These are phyloP conservation scores for Julus scanicus DNA, from an alignment of 2,888 invertebrate species.

Conservation along the genomic window DNA sequence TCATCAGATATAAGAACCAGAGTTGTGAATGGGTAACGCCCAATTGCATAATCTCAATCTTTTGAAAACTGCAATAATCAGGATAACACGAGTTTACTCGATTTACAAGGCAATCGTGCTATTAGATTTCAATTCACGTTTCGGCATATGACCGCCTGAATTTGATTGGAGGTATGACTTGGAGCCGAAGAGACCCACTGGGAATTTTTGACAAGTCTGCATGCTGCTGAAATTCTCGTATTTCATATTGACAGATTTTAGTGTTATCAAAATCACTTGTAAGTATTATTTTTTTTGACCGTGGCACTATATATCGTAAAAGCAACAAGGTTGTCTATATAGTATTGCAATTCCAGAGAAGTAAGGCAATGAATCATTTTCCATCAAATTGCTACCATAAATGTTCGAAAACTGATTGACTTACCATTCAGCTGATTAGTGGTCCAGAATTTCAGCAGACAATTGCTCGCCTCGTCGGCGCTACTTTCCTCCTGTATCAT, in stretches of 20 bases:
- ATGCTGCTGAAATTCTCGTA: too few species aligned
- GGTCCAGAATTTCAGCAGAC: not conserved
- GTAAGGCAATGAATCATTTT: not conserved
- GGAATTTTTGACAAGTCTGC: not conserved
- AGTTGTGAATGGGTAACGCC: not conserved
- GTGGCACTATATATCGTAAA: not conserved
- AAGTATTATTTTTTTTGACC: not conserved
- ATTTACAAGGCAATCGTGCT: not conserved
- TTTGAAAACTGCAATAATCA: not conserved
- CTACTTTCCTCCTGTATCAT: not conserved
- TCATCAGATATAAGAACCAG: not conserved
- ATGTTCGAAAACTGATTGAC: not conserved
- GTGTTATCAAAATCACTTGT: not conserved
- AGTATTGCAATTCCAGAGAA: not conserved
- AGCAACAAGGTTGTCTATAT: not conserved
- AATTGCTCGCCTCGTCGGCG: not conserved
- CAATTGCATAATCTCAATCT: not conserved
- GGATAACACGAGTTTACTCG: not conserved
- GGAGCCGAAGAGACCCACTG: not conserved
- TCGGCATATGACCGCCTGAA: not conserved
- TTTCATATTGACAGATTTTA: not conserved
- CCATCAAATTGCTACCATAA: not conserved
- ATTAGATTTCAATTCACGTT: constrained; percentile 13
- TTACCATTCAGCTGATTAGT: not conserved
- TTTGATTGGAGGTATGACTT: not conserved